phyloP scores from a whole-genome alignment of 2,113 vertebrate genomes.

The Corapipo altera region DNA sequence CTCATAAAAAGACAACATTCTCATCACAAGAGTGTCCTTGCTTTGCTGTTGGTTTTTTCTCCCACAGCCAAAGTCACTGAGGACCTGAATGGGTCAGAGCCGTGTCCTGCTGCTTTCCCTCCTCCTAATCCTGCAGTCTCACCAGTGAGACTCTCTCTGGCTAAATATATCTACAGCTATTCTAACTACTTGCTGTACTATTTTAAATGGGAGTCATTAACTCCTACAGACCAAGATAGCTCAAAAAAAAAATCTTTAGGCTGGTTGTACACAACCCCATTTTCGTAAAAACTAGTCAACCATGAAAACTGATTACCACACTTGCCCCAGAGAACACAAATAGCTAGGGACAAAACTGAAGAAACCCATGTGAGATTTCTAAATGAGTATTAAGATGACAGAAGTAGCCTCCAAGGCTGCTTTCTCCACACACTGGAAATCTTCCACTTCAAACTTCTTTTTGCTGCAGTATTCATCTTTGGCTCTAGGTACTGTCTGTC shows the following conservation, averaged over 20 bases:
- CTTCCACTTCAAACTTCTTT: background rate
- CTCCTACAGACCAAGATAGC: background rate
- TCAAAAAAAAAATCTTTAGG: background rate
- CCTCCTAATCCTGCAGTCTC: background rate
- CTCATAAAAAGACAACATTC: background rate
- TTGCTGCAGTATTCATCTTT: background rate
- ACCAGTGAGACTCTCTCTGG: background rate
- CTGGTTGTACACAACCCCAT: background rate
- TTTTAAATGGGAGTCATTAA: background rate
- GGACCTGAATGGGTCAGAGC: background rate
- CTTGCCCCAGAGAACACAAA: background rate
- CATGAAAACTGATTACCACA: background rate
- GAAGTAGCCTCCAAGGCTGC: background rate
- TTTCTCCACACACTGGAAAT: background rate
- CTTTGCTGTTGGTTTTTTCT: background rate
- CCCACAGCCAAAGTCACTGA: background rate
- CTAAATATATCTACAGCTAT: conserved; percentile 10
- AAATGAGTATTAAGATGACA: background rate
- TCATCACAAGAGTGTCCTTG: background rate
- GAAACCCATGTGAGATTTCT: background rate
- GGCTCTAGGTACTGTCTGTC: background rate
- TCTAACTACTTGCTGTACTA: background rate
- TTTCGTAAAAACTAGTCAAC: background rate
- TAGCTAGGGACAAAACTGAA: background rate
- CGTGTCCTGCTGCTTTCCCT: background rate